Evolutionary conservation across 2,888 invertebrate species (phyloP).

Genomic region (Lasioglossum oenotherae): DNA sequence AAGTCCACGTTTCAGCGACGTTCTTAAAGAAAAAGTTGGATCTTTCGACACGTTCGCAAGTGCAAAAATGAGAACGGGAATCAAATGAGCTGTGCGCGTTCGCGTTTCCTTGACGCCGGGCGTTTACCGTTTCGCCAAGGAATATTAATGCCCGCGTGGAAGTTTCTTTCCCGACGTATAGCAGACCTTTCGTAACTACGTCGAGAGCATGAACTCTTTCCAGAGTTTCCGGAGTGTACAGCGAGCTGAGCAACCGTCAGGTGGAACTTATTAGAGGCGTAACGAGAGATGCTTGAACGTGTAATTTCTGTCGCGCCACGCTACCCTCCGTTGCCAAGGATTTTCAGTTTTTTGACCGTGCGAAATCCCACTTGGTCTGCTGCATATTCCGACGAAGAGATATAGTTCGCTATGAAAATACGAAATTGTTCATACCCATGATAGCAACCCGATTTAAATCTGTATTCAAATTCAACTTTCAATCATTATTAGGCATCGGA

Average conservation of each 20-base stretch:
- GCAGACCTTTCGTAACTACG: slow-evolving; percentile 20
- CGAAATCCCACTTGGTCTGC: background rate
- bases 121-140: slow-evolving; percentile 14
- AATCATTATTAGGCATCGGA: too few relatives aligned
- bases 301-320: slow-evolving; percentile 22
- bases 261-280: slow-evolving; percentile 28
- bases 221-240: slow-evolving; percentile 5
- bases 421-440: too few relatives aligned
- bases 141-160: slow-evolving; percentile 47
- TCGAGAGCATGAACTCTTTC: slow-evolving; percentile 30
- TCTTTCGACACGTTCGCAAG: background rate
- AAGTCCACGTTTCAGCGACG: background rate
- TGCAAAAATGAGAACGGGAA: background rate
- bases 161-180: slow-evolving; percentile 16
- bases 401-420: too few relatives aligned
- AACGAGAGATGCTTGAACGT: slow-evolving; percentile 23
- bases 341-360: background rate
- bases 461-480: too few relatives aligned
- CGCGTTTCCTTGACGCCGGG: background rate
- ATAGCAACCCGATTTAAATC: too few relatives aligned
- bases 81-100: background rate
- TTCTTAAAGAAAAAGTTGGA: background rate
- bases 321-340: background rate
- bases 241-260: slow-evolving; percentile 17
- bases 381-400: too few relatives aligned